These are phyloP conservation scores for Leptinotarsa rubiginosa DNA, from an alignment of 2,888 invertebrate genomes.

Conservation along the genomic window DNA sequence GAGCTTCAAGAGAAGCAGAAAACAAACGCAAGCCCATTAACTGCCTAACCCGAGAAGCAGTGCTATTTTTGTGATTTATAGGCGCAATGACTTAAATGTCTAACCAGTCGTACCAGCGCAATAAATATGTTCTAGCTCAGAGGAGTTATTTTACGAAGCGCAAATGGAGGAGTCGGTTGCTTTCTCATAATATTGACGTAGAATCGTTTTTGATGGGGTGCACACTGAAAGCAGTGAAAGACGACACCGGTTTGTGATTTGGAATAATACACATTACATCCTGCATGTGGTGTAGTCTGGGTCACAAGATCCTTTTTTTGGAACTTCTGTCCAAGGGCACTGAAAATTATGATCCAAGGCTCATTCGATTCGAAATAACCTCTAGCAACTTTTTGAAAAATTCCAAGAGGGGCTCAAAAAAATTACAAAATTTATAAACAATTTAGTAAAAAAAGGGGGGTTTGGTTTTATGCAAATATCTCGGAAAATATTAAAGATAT, in stretches of 20 bases:
- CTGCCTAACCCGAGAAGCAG: slow-evolving; percentile 25
- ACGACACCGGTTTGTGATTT: not conserved
- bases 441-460: too few species aligned
- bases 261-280: not conserved
- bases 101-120: slow-evolving; percentile 30
- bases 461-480: too few species aligned
- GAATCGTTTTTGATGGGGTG: not conserved
- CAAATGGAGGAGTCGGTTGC: slow-evolving; percentile 21
- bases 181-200: slow-evolving; percentile 27
- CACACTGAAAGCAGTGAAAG: not conserved
- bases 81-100: slow-evolving; percentile 31
- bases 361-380: too few species aligned
- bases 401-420: too few species aligned
- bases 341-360: too few species aligned
- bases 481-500: too few species aligned
- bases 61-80: slow-evolving; percentile 36
- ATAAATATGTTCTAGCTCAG: slow-evolving; percentile 28
- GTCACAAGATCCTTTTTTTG: too few species aligned
- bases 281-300: not conserved
- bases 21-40: slow-evolving; percentile 26
- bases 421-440: too few species aligned
- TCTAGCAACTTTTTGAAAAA: too few species aligned
- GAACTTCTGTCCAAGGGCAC: too few species aligned
- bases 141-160: slow-evolving; percentile 32
- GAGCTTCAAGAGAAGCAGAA: slow-evolving; percentile 14